Evolutionary conservation across 2,888 invertebrate genomes (phyloP).

Genomic region (Sphecodes monilicornis): DNA sequence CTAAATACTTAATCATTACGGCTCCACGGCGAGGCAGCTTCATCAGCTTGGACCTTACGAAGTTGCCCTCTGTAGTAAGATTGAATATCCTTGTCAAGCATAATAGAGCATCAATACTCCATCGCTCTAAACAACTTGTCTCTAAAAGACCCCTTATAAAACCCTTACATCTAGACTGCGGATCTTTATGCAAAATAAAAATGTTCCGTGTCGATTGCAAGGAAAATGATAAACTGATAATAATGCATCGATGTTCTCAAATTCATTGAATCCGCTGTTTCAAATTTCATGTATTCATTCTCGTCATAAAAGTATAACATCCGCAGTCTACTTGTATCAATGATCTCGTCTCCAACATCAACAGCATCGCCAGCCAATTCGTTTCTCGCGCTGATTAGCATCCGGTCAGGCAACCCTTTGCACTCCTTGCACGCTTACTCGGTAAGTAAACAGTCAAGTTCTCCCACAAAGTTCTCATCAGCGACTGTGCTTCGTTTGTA

Average conservation of each 20-base stretch:
- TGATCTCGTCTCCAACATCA: constrained; percentile 52
- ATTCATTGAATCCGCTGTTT: too few relatives aligned
- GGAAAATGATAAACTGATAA: too few relatives aligned
- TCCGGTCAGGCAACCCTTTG: constrained; percentile 51
- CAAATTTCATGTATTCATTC: neutral
- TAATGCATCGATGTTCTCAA: too few relatives aligned
- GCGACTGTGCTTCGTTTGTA: neutral
- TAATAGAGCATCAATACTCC: neutral
- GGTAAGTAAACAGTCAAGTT: constrained; percentile 48
- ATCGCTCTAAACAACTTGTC: neutral
- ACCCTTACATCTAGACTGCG: neutral
- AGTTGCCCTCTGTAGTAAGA: neutral
- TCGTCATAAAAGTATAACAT: neutral
- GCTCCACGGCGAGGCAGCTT: neutral
- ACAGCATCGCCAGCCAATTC: neutral
- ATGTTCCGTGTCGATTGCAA: neutral
- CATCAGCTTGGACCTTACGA: neutral
- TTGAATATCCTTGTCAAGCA: neutral
- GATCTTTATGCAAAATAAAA: neutral
- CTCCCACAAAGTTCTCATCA: neutral
- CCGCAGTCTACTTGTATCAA: neutral
- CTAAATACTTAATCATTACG: neutral
- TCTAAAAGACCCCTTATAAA: neutral
- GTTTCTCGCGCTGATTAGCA: constrained; percentile 23
- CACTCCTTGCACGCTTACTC: constrained; percentile 43